Conservation (phyloP, 2,888 invertebrate genomes). For the Acanthoscelides obtectus region DNA sequence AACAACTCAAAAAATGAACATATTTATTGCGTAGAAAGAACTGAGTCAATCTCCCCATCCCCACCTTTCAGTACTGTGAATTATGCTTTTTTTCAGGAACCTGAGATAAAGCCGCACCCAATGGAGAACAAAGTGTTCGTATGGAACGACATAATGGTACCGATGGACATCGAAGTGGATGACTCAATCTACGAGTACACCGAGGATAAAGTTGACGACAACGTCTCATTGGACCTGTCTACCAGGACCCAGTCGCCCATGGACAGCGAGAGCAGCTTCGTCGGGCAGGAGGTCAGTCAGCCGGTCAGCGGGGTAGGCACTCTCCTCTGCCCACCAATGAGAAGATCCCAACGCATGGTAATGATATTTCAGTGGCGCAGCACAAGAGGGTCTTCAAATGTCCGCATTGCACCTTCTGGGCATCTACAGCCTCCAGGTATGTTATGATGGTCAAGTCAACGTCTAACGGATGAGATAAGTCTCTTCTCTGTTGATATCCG, state of each 20-base stretch:
- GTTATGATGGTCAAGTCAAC: no score
- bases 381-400: conserved; percentile 85
- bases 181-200: conserved; percentile 42
- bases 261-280: conserved; percentile 39
- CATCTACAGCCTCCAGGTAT: conserved; percentile 72
- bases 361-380: conserved; percentile 55
- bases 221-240: conserved; percentile 41
- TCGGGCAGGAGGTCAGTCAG: conserved; percentile 30
- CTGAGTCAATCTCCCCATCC: no score
- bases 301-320: conserved; percentile 21
- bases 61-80: no score
- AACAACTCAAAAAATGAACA: no score
- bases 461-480: no score
- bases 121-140: conserved; percentile 80
- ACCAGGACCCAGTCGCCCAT: conserved; percentile 45
- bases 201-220: conserved; percentile 43
- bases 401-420: conserved; percentile 89
- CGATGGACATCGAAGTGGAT: conserved; percentile 41
- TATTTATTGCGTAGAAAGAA: no score
- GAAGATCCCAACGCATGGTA: conserved; percentile 59
- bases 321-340: conserved; percentile 39
- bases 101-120: conserved; percentile 56
- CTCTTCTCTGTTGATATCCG: no score
- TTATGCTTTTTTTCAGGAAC: neutral
- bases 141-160: conserved; percentile 66